Percentiles rank a stretch among this genome's conserved stretches.
phyloP scores from a whole-genome alignment of 2,113 vertebrate species.

The Ptilorrhoa leucosticta region DNA sequence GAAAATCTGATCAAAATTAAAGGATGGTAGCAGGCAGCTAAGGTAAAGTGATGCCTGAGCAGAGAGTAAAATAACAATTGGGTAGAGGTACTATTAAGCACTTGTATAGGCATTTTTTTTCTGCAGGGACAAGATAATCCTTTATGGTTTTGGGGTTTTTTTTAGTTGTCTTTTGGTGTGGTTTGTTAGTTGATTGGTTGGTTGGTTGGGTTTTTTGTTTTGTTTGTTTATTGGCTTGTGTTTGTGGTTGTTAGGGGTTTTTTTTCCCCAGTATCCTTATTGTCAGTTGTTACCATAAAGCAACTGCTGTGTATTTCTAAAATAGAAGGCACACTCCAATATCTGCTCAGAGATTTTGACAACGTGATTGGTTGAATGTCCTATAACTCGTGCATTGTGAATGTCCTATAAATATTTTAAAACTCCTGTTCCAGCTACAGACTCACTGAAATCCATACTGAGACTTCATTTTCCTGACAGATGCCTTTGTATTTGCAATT shows the following conservation, averaged over 20 bases:
- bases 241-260: fast-evolving
- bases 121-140: background rate
- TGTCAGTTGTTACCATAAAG: background rate
- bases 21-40: background rate
- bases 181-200: background rate
- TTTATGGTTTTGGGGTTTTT: background rate
- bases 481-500: background rate
- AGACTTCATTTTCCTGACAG: slow-evolving; percentile 13
- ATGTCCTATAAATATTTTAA: slow-evolving; percentile 48
- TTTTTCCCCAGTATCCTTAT: background rate
- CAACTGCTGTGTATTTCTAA: background rate
- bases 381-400: slow-evolving; percentile 8
- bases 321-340: background rate
- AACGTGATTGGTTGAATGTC: background rate
- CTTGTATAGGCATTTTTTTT: background rate
- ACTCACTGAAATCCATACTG: background rate
- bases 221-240: background rate
- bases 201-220: background rate
- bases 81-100: background rate
- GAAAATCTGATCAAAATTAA: background rate
- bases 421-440: background rate
- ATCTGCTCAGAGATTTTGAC: background rate
- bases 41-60: background rate
- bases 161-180: background rate
- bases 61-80: background rate